phyloP scores from a whole-genome alignment of 2,797 vertebrate genomes.

The Geotrypetes seraphini region DNA sequence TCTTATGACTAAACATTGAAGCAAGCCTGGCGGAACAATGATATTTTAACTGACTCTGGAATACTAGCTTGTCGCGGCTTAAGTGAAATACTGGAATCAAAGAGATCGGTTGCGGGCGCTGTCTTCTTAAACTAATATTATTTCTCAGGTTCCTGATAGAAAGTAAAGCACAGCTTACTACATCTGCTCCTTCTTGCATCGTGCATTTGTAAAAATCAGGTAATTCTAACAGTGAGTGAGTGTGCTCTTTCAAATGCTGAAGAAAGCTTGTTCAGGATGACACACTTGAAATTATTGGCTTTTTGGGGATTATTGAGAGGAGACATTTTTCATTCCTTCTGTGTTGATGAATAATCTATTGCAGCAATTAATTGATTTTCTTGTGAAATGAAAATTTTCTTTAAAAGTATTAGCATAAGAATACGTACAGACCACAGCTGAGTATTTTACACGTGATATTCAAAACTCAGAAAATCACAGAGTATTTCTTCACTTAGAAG shows the following conservation, averaged over 20 bases:
- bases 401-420: no score
- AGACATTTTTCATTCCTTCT: slow-evolving; percentile 41
- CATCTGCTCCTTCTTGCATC: not conserved
- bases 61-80: slow-evolving; percentile 51
- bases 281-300: slow-evolving; percentile 32
- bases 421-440: no score
- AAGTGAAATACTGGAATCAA: slow-evolving; percentile 58
- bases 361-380: slow-evolving; percentile 37
- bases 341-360: slow-evolving; percentile 42
- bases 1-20: slow-evolving; percentile 77
- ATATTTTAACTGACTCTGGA: slow-evolving; percentile 80
- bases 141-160: slow-evolving; percentile 23
- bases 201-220: not conserved
- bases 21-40: slow-evolving; percentile 61
- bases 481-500: no score
- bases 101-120: slow-evolving; percentile 63
- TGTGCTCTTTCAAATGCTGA: slow-evolving; percentile 6
- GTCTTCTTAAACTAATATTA: slow-evolving; percentile 58
- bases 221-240: not conserved
- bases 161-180: slow-evolving; percentile 4
- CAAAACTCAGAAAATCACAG: no score
- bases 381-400: slow-evolving; percentile 38
- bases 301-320: slow-evolving; percentile 38
- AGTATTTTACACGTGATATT: no score
- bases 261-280: not conserved